Percentiles rank a stretch among this genome's conserved stretches.
Evolutionary conservation across 2,113 vertebrate species (phyloP).

Genomic region (Lophura nycthemera): DNA sequence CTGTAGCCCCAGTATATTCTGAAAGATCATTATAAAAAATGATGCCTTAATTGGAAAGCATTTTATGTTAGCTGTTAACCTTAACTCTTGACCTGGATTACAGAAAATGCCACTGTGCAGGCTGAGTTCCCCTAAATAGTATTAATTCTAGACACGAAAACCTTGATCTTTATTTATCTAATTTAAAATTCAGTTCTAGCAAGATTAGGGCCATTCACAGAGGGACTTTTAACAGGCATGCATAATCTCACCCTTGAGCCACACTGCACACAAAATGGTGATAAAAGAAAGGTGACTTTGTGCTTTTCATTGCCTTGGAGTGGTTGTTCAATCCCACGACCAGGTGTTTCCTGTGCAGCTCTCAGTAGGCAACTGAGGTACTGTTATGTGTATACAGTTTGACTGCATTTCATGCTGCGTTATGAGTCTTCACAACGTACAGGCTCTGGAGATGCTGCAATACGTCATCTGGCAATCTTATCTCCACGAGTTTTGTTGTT

Average conservation of each 20-base stretch:
- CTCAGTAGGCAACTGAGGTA: background rate
- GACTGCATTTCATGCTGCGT: background rate
- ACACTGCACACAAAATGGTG: background rate
- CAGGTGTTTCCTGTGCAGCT: background rate
- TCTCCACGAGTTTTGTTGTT: background rate
- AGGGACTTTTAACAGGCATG: background rate
- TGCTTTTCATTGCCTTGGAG: background rate
- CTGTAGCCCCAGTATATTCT: background rate
- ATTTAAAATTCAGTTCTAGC: background rate
- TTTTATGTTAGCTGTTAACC: constrained; percentile 20
- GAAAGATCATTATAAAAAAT: background rate
- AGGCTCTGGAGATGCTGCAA: background rate
- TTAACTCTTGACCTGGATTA: constrained; percentile 15
- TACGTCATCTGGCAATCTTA: background rate
- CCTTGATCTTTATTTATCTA: background rate
- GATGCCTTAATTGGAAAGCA: background rate
- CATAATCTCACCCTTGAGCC: background rate
- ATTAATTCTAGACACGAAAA: background rate
- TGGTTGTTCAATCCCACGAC: background rate
- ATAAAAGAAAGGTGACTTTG: background rate
- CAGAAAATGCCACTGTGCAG: background rate
- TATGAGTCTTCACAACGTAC: background rate
- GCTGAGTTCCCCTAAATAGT: background rate
- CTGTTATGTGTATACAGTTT: background rate
- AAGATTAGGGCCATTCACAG: background rate